phyloP scores from a whole-genome alignment of 1,140 invertebrate genomes.

The silkworm (Bombyx mori) region ASM3026992v2 NC_085110.1:9928501-9929000 shows the following conservation, averaged over 20 bases:
- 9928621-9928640: constrained; percentile 77
- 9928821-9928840: constrained; percentile 89
- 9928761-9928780: constrained; percentile 95
- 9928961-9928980: not conserved
- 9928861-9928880: constrained; percentile 93
- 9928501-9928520: constrained; percentile 31
- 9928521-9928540: constrained; percentile 87
- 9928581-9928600: constrained; percentile 93
- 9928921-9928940: constrained; percentile 89
- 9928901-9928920: constrained; percentile 61
- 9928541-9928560: constrained; percentile 90
- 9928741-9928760: constrained; percentile 89
- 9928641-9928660: too few species aligned
- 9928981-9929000: not conserved
- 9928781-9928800: constrained; percentile 93
- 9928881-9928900: constrained; percentile 74
- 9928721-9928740: constrained; percentile 86
- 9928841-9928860: constrained; percentile 87
- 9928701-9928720: constrained; percentile 90
- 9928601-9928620: constrained; percentile 88
- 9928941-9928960: constrained; percentile 78
- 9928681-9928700: too few species aligned
- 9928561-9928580: constrained; percentile 89
- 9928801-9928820: constrained; percentile 96
- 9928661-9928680: too few species aligned